These are phyloP conservation scores for Dascyllus trimaculatus DNA, from an alignment of 2,113 vertebrate genomes.

Conservation along the genomic window DNA sequence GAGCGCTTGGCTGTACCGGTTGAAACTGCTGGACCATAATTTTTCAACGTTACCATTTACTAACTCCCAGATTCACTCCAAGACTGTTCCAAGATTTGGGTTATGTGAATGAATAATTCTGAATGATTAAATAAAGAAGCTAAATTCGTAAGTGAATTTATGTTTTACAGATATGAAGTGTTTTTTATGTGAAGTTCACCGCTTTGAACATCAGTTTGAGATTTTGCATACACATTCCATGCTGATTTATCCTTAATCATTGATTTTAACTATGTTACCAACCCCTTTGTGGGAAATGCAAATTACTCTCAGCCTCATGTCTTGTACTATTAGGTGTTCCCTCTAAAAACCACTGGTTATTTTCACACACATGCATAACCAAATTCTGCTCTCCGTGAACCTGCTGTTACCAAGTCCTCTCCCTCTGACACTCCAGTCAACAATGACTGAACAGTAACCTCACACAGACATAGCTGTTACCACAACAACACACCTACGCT, in stretches of 20 bases:
- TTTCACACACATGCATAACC: background rate
- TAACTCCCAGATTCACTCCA: conserved; percentile 9
- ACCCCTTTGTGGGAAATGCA: background rate
- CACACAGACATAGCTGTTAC: conserved; percentile 44
- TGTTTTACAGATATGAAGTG: background rate
- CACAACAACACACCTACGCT: conserved; percentile 79
- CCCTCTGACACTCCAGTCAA: conserved; percentile 38
- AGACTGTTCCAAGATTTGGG: conserved; percentile 15
- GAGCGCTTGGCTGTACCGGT: conserved; percentile 24
- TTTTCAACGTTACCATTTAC: conserved; percentile 15
- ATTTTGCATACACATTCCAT: background rate
- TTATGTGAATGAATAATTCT: conserved; percentile 12
- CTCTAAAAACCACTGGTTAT: background rate
- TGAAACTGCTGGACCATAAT: conserved; percentile 14
- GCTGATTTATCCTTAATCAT: background rate
- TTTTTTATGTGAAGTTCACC: background rate
- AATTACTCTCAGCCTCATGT: background rate
- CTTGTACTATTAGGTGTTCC: background rate
- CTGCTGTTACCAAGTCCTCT: conserved; percentile 13
- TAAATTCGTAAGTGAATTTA: background rate
- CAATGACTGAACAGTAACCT: conserved; percentile 51
- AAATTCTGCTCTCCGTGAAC: background rate
- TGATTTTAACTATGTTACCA: background rate
- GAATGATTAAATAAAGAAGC: background rate
- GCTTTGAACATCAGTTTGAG: background rate